Base-by-base conservation (phyloP, 2,113 vertebrate genomes). In the Cryptotis parvus region DNA sequence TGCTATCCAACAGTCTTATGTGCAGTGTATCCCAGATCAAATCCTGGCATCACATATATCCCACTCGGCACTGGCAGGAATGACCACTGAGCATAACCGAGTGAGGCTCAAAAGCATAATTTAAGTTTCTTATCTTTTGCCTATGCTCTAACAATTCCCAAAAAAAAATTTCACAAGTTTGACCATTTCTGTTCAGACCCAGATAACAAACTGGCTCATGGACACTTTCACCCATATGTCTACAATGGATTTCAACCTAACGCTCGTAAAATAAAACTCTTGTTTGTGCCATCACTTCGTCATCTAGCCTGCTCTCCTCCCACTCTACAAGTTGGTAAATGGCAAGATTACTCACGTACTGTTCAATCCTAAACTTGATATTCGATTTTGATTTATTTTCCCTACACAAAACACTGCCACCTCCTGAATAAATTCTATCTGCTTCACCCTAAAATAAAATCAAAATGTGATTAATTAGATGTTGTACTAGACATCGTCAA, bases 281-380 rank as follows among this genome's bases (percentile, higher is more conserved):
- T 43, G 2, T 20, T 69, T 88, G 85, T 52, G 11, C 20, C 20
- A 33, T 61, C 22, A 33, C 6, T 7, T 75, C 16, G 61, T 77
- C n/a, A 88, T 41, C n/a, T 35, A 68, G 75, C 6, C 3, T 39
- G 3, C 4, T 83, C 26, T 29, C 52, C 27, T 63, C 84, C 18
- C 37, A 52, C 33, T 72, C 35, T 1, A 69, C 20, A 89, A 72
- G 16, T 68, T 15, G 5, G 6, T 69, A 90, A 91, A 90, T 37
- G 84, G 49, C 41, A 95, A 79, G 22, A 70, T 89, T 87, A 91
- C 63, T 94, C 78, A 89, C 41, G 12, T 2, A 52, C 33, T 76
- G 2, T 31, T 80, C 11, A 52, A 89, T 49, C 18, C 61, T 72
- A 86, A 92, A 52, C 6, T 76, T 79, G 33, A 58, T 1, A 86